phyloP scores from a whole-genome alignment of 2,888 invertebrate species.

The Caenorhabditis drosophilae region DNA sequence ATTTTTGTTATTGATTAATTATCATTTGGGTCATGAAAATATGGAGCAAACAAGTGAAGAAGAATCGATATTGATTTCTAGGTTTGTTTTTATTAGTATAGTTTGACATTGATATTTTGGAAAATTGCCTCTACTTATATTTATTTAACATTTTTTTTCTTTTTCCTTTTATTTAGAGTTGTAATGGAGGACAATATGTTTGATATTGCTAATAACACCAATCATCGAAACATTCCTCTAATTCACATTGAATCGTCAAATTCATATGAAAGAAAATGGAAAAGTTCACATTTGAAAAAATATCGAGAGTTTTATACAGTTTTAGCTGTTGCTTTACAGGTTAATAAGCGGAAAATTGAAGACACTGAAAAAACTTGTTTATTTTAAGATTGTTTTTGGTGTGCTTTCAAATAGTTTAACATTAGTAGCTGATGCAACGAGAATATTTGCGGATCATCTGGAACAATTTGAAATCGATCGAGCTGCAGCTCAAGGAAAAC shows the following conservation, averaged over 20 bases:
- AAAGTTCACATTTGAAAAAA: too few relatives aligned
- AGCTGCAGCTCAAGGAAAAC: constrained; percentile 26
- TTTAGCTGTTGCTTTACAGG: too few relatives aligned
- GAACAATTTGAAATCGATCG: constrained; percentile 38
- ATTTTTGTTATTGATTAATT: too few relatives aligned
- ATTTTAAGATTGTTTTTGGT: constrained; percentile 32
- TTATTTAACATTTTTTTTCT: background rate
- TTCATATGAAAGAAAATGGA: too few relatives aligned
- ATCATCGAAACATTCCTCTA: too few relatives aligned
- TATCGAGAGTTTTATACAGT: too few relatives aligned
- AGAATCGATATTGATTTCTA: too few relatives aligned
- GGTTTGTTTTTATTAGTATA: background rate
- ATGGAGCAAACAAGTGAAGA: too few relatives aligned
- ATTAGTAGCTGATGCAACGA: constrained; percentile 33
- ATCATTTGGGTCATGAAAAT: too few relatives aligned
- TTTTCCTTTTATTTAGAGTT: constrained; percentile 15
- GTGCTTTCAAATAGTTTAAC: constrained; percentile 37
- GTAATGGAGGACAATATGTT: constrained; percentile 50
- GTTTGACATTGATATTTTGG: background rate
- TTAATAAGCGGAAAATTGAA: too few relatives aligned
- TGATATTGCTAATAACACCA: too few relatives aligned
- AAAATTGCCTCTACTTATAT: background rate
- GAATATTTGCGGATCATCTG: constrained; percentile 41
- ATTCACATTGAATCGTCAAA: too few relatives aligned
- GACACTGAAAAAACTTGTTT: background rate